Conservation (phyloP, 2,888 invertebrate species). For the Prenolepis imparis region DNA sequence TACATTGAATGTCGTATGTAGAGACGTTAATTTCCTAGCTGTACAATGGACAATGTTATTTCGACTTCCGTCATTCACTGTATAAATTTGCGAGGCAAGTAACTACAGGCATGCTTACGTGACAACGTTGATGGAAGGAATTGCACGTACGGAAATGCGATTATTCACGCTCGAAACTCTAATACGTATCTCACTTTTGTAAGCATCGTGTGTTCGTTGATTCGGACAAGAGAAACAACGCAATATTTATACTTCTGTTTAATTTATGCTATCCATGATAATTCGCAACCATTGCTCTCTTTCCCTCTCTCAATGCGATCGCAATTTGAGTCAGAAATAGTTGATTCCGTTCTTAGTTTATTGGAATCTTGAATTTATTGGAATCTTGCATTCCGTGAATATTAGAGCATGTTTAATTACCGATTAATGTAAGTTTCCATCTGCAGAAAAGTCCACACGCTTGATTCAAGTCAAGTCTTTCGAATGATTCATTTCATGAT, state of each 20-base stretch:
- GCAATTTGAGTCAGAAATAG: conserved; percentile 45
- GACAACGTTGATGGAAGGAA: conserved; percentile 49
- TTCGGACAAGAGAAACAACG: background rate
- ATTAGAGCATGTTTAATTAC: conserved; percentile 16
- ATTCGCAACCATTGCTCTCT: background rate
- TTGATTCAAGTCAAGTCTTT: background rate
- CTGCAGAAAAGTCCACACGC: background rate
- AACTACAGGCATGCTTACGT: conserved; percentile 57
- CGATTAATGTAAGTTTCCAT: conserved; percentile 23
- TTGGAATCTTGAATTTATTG: background rate
- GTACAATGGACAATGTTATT: conserved; percentile 37
- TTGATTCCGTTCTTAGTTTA: conserved; percentile 11
- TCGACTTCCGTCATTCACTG: conserved; percentile 65
- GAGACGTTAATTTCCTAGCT: conserved; percentile 59
- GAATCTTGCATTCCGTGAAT: conserved; percentile 38
- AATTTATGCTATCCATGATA: background rate
- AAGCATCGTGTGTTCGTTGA: background rate
- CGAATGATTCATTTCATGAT: conserved; percentile 22
- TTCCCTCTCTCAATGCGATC: background rate
- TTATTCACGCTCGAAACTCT: conserved; percentile 28
- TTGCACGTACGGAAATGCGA: conserved; percentile 45
- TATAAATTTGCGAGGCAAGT: conserved; percentile 56
- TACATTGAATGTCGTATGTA: conserved; percentile 61
- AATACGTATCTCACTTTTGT: background rate
- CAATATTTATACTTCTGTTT: background rate